These are phyloP conservation scores for Melanotaenia boesemani DNA, from an alignment of 2,797 vertebrate species.

Conservation along the genomic window DNA sequence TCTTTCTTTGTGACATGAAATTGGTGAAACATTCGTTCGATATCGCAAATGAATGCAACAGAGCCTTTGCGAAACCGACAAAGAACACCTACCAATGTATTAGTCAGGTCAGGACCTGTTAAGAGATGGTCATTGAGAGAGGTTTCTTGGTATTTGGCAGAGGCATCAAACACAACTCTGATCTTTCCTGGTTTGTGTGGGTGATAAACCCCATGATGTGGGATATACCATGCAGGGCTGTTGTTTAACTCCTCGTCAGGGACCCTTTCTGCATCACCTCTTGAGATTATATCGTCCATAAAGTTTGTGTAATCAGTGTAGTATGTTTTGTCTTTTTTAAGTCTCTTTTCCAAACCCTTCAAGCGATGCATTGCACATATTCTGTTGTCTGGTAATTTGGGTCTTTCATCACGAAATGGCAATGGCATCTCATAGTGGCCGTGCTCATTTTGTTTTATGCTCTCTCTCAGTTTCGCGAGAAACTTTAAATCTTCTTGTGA, in stretches of 20 bases:
- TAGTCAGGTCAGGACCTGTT: conserved; percentile 38
- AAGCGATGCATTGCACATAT: not conserved
- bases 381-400: conserved; percentile 14
- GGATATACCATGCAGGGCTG: conserved; percentile 6
- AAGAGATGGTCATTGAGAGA: conserved; percentile 42
- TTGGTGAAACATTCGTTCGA: too few relatives aligned
- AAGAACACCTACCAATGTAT: conserved; percentile 34
- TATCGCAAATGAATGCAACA: conserved; percentile 34
- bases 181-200: conserved; percentile 18
- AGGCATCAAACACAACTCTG: not conserved
- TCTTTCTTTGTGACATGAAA: not conserved
- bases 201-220: conserved; percentile 14
- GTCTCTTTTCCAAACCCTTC: not conserved
- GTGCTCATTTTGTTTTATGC: conserved; percentile 4
- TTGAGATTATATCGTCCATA: not conserved
- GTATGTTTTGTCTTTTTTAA: conserved; percentile 3
- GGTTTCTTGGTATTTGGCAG: conserved; percentile 14
- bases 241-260: not conserved
- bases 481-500: conserved; percentile 31
- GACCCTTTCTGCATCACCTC: conserved; percentile 7
- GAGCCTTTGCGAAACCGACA: conserved; percentile 26
- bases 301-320: conserved; percentile 5
- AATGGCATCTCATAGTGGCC: conserved; percentile 27
- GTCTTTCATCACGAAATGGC: conserved; percentile 6
- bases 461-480: conserved; percentile 15